Base-by-base conservation (phyloP, 2,797 vertebrate genomes). In the Vireo griseus region DNA sequence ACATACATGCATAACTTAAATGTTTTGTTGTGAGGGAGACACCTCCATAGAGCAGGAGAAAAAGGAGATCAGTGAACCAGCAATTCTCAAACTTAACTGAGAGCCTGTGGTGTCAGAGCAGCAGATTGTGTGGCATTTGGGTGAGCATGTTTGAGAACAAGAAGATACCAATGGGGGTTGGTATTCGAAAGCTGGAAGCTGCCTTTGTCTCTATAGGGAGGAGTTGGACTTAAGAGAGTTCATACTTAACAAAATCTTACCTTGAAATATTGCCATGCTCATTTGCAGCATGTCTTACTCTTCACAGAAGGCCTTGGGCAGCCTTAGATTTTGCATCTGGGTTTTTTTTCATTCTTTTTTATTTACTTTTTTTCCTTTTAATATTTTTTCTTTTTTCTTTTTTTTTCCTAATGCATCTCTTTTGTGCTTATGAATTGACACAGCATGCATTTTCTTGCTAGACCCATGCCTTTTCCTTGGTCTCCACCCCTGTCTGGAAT, bases 401-500 rank as follows among this genome's bases (percentile, higher is more conserved):
- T 50, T 31, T 80, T 13, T 1, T 0, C 26, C 31, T 14, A 78
- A 75, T 47, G 15, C 73, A 58, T 88, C 69, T 91, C 90, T 96
- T 96, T 97, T 95, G 81, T 95, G 68, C 76, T 92, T 88, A 67
- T 94, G 96, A 96, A 96, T 94, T 90, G 90, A 96, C 87, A 95
- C 88, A 95, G 58, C 84, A 82, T 94, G 94, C 87, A 72, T 95
- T 97, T 97, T 94, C 86, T 90, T 92, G 94, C 92, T 88, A 95
- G 92, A 91, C 94, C 90, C 79, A 52, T 97, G 96, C 93, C 95
- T 96, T 97, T 95, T 93, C 94, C 92, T 84, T 90, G 86, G 96
- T 97, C 97, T 97, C 97, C 96, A 97, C 94, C 96, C 97, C 96
- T 93, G 93, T 97, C 94, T 97, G 97, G 97, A 97, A 96, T 92